Percentiles rank a stretch among this genome's conserved stretches.
Evolutionary conservation across 1,140 invertebrate genomes (phyloP).

Genomic region (Lepidotrigona ventralis): DNA sequence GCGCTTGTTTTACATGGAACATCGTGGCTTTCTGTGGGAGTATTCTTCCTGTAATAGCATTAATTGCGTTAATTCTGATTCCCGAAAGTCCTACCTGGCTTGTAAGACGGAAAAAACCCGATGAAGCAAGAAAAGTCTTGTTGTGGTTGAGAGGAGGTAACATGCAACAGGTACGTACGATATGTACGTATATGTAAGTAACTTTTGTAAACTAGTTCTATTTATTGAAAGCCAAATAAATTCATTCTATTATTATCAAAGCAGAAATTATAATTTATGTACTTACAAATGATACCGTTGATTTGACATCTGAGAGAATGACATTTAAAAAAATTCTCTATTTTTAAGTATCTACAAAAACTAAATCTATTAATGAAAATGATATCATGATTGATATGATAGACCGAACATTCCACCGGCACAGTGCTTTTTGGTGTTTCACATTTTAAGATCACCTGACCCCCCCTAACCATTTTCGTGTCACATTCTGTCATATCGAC

Average conservation of each 20-base stretch:
- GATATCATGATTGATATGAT: no score
- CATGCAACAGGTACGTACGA: slow-evolving; percentile 66
- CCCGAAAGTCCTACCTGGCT: slow-evolving; percentile 89
- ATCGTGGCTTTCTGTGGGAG: slow-evolving; percentile 83
- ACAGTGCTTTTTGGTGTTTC: no score
- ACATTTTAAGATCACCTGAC: no score
- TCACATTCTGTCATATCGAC: no score
- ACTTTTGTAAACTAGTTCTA: neutral
- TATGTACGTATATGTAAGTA: neutral
- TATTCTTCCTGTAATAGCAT: slow-evolving; percentile 81
- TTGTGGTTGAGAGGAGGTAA: slow-evolving; percentile 85
- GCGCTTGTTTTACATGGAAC: slow-evolving; percentile 84
- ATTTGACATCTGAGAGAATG: neutral
- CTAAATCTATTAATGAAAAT: no score
- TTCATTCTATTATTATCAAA: neutral
- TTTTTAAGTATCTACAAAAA: no score
- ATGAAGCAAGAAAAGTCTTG: slow-evolving; percentile 84
- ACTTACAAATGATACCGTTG: neutral
- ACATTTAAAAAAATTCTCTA: no score
- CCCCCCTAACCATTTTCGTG: no score
- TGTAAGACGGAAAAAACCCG: slow-evolving; percentile 81
- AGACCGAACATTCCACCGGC: no score
- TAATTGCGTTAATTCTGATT: slow-evolving; percentile 82
- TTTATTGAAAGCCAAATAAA: neutral
- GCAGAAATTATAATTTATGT: neutral